Conservation (phyloP, 2,888 invertebrate species). For the Scaptodrosophila latifasciaeformis region DNA sequence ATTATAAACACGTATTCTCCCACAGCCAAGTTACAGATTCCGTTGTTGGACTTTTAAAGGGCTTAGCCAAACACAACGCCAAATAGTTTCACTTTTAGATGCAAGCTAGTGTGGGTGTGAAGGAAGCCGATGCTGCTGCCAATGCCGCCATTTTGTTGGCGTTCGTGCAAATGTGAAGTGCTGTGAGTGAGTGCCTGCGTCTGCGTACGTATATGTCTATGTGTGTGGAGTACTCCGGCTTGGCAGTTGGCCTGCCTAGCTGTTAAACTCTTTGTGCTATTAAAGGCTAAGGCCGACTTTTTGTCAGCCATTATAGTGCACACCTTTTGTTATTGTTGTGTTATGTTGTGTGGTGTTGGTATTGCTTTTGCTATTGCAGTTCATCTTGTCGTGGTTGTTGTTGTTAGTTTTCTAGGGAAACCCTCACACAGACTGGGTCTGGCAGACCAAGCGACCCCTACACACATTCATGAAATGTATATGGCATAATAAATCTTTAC, state of each 20-base stretch:
- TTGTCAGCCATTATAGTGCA: slow-evolving; percentile 67
- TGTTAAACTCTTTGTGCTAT: slow-evolving; percentile 63
- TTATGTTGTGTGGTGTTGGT: too few species aligned
- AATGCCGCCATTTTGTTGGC: slow-evolving; percentile 57
- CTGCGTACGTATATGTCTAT: too few species aligned
- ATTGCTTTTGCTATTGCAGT: slow-evolving; percentile 14
- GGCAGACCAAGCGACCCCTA: slow-evolving; percentile 31
- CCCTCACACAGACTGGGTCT: slow-evolving; percentile 34
- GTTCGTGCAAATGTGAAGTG: slow-evolving; percentile 23
- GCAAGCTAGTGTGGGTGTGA: slow-evolving; percentile 8
- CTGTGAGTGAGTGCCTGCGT: slow-evolving; percentile 30
- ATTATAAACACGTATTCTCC: slow-evolving; percentile 13
- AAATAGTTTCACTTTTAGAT: slow-evolving; percentile 59
- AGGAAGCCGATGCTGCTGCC: slow-evolving; percentile 43
- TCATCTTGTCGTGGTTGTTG: slow-evolving; percentile 19
- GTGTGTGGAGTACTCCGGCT: neutral
- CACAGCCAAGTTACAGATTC: slow-evolving; percentile 35
- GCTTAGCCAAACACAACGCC: slow-evolving; percentile 58
- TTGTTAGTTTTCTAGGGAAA: slow-evolving; percentile 62
- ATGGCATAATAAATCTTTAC: slow-evolving; percentile 66
- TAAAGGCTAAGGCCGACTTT: slow-evolving; percentile 69
- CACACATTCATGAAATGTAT: slow-evolving; percentile 65
- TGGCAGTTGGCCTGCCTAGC: slow-evolving; percentile 52
- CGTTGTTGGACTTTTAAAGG: slow-evolving; percentile 65
- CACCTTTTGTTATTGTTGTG: slow-evolving; percentile 55